Conservation (phyloP, 2,888 invertebrate genomes). For the Alitta virens region DNA sequence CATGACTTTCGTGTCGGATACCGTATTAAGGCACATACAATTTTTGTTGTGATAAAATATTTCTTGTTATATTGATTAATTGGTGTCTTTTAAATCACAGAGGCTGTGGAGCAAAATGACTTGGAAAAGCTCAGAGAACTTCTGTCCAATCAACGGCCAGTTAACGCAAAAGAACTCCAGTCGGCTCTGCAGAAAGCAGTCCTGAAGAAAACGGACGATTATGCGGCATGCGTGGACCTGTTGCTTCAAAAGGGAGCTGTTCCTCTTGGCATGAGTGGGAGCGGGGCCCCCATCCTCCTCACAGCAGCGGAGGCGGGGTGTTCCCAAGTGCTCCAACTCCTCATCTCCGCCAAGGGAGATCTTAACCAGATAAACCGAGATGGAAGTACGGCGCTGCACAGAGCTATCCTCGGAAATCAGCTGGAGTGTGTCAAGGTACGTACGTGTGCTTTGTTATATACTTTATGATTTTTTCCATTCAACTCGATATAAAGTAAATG, state of each 20-base stretch:
- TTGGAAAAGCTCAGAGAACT: constrained; percentile 10
- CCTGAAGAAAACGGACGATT: constrained; percentile 15
- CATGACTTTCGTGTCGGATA: no score
- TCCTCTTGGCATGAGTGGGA: constrained; percentile 9
- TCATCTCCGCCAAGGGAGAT: constrained; percentile 4
- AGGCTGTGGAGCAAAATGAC: constrained; percentile 20
- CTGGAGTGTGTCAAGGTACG: neutral
- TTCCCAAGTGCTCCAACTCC: neutral
- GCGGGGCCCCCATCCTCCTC: constrained; percentile 11
- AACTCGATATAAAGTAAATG: no score
- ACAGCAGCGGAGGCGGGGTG: constrained; percentile 15
- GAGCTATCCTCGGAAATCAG: constrained; percentile 7
- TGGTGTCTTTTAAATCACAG: neutral
- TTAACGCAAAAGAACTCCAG: constrained; percentile 7
- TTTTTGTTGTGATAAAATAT: no score
- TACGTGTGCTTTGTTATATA: no score
- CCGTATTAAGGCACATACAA: neutral
- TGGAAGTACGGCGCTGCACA: constrained; percentile 11
- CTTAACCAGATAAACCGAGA: neutral
- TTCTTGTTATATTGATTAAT: no score
- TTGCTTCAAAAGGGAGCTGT: constrained; percentile 12
- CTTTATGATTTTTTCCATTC: no score
- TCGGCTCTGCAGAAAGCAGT: constrained; percentile 14
- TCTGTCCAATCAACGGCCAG: constrained; percentile 1
- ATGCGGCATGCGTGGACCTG: constrained; percentile 7